Conservation (phyloP, 2,113 vertebrate species). For the Anoplopoma fimbria region DNA sequence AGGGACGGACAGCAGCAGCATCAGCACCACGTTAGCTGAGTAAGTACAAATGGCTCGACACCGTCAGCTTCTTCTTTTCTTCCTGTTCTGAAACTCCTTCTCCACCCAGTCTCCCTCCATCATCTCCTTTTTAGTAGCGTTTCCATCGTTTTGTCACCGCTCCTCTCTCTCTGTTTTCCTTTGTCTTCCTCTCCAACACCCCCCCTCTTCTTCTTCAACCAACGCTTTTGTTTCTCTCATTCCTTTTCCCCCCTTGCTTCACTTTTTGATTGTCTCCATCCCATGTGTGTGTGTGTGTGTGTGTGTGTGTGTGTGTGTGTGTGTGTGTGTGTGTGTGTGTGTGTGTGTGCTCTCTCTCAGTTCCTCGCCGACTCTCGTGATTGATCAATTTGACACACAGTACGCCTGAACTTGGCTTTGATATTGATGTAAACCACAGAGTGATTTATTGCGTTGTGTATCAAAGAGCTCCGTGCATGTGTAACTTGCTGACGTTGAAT, state of each 20-base stretch:
- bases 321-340: too few relatives aligned
- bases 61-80: constrained; percentile 25
- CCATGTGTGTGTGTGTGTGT: too few relatives aligned
- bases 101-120: constrained; percentile 12
- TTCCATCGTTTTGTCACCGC: not conserved
- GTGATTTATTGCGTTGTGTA: constrained; percentile 63
- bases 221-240: constrained; percentile 6
- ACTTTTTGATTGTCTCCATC: constrained; percentile 28
- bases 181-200: constrained; percentile 33
- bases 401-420: constrained; percentile 49
- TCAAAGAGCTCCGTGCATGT: constrained; percentile 33
- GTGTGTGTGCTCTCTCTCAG: not conserved
- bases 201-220: constrained; percentile 9
- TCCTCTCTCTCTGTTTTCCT: constrained; percentile 36
- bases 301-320: too few relatives aligned
- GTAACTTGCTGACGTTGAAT: constrained; percentile 62
- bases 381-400: constrained; percentile 47
- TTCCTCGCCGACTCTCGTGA: constrained; percentile 10
- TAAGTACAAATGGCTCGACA: constrained; percentile 63
- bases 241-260: constrained; percentile 25
- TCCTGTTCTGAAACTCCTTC: not conserved
- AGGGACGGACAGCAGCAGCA: constrained; percentile 57
- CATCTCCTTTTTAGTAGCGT: constrained; percentile 21
- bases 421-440: constrained; percentile 51
- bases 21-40: constrained; percentile 59